Conservation (phyloP, 2,113 vertebrate genomes). For the Megaceryle torquata region DNA sequence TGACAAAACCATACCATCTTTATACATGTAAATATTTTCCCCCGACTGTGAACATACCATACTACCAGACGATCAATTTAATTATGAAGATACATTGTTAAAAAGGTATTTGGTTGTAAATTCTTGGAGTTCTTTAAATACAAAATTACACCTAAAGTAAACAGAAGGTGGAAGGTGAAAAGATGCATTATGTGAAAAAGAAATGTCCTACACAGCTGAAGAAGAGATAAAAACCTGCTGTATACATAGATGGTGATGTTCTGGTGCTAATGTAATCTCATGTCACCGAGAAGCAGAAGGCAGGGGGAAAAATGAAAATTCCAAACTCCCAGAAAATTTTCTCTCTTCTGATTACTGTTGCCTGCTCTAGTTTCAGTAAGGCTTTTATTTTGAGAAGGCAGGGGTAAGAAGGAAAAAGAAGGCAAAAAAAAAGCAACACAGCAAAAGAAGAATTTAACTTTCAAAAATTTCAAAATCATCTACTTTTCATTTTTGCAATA, state of each 20-base stretch:
- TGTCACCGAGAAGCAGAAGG: not conserved
- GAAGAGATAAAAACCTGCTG: not conserved
- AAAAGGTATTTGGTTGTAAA: not conserved
- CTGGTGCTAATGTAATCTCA: not conserved
- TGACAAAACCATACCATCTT: not conserved
- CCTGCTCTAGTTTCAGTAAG: not conserved
- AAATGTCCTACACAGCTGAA: not conserved
- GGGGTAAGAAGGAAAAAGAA: not conserved
- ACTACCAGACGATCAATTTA: not conserved
- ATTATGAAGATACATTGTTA: not conserved
- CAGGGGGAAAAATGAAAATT: fast-evolving
- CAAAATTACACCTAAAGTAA: not conserved
- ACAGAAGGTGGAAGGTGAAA: not conserved
- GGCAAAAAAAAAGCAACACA: not conserved
- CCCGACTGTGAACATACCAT: not conserved
- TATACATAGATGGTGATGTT: not conserved
- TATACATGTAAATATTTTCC: not conserved
- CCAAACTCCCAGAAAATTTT: not conserved
- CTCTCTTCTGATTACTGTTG: not conserved
- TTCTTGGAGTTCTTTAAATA: not conserved
- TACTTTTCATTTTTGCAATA: slow-evolving; percentile 4
- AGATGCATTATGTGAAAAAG: not conserved
- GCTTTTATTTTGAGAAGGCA: not conserved
- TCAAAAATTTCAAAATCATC: not conserved
- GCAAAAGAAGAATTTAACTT: not conserved